Base-by-base conservation (phyloP, 2,113 vertebrate species). In the Benthochromis sp. region DNA sequence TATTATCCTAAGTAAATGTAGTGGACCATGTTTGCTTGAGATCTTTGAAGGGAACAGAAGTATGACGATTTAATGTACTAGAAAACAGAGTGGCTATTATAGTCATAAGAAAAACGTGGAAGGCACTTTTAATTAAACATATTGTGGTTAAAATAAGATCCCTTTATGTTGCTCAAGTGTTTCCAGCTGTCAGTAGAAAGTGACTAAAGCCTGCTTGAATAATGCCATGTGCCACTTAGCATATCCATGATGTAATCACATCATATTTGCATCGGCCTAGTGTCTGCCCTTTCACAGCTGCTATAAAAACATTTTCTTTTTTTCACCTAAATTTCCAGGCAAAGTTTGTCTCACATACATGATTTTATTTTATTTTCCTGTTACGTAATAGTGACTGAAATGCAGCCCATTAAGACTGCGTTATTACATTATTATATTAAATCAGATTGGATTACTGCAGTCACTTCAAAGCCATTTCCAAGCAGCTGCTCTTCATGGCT, bases 21-120 rank as follows among this genome's bases (percentile, higher is more conserved):
- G 43, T 31, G 53, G 19, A 29, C 7, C 7, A 0, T n/a, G 5
- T 80, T 50, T 50, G 36, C 29, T 59, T 59, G n/a, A 73, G 2
- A 19, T 83, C 31, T 52, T 87, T 47, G 19, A 27, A 79, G 82
- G 82, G 57, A 79, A 14, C 36, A 78, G 16, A 89, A 47, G 52
- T 40, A 17, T 71, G 17, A 50, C 52, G 9, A 71, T 71, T 36
- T 52, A 79, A 79, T 34, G 9, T 57, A 40, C 81, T 69, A 27
- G 43, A 76, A 45, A 21, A 83, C 76, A 29, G 34, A 40, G 76
- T 27, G 45, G 21, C 21, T 69, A 21, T 69, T 69, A 8, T 69
- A 38, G 19, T 69, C 61, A 13, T 38, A 38, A 50, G 43, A 31
- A 78, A 78, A 27, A 5, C 1, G 24, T 76, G 14, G 8, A 31